Evolutionary conservation across 1,140 invertebrate species (phyloP).

Genomic region (Drosophila nebulosa): DNA sequence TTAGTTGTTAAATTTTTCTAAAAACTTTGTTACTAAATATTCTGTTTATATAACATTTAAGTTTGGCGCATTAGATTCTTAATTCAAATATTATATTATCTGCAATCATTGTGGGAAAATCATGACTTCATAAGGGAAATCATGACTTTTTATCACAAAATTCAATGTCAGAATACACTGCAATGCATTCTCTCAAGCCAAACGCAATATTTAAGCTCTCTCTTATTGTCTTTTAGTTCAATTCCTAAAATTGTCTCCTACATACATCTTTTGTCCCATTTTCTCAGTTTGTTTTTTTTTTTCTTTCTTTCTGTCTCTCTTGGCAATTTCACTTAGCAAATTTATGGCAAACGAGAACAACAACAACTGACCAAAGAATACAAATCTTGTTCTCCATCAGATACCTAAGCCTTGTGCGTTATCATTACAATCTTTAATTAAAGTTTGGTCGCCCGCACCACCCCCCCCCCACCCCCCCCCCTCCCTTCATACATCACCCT

Average conservation of each 20-base stretch:
- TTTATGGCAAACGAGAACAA: conserved; percentile 38
- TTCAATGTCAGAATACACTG: no score
- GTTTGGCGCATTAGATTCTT: no score
- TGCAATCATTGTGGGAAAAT: no score
- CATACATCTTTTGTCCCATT: background rate
- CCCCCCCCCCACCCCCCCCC: background rate
- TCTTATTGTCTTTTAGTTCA: background rate
- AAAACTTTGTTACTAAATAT: no score
- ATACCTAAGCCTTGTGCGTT: conserved; percentile 26
- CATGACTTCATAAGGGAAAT: no score
- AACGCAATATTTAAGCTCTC: no score
- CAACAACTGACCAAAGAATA: conserved; percentile 23
- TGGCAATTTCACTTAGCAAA: conserved; percentile 34
- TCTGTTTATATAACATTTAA: no score
- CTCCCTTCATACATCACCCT: background rate
- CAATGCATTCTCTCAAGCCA: no score
- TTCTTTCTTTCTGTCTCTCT: no score
- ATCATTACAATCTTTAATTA: conserved; percentile 70
- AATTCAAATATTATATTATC: no score
- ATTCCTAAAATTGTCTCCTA: background rate
- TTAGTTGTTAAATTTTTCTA: no score
- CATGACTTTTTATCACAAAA: no score
- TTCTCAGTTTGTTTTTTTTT: background rate
- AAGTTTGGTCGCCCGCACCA: conserved; percentile 28
- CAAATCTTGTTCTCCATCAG: conserved; percentile 3